These are phyloP conservation scores for Holothuria scabra DNA, from an alignment of 53 echinoderm and acorn worm genomes.

Conservation along the genomic window DNA sequence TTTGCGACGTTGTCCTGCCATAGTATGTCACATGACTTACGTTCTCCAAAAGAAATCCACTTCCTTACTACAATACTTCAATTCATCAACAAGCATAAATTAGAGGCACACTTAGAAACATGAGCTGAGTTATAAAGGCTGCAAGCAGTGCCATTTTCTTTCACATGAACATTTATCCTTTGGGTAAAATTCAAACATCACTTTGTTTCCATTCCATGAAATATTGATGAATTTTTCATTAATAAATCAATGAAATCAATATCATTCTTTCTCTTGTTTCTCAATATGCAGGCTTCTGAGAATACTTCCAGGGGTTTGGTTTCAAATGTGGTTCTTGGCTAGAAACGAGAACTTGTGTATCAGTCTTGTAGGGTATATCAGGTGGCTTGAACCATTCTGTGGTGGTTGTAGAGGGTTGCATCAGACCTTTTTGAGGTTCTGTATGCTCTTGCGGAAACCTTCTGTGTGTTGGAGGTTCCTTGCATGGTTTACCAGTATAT, in stretches of 20 bases:
- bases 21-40: no score
- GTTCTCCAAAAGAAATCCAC: no score
- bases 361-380: constrained; percentile 80
- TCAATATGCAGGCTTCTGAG: constrained; percentile 73
- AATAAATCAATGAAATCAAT: no score
- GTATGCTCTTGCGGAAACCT: constrained; percentile 79
- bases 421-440: constrained; percentile 68
- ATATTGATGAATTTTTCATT: no score
- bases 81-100: no score
- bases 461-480: constrained; percentile 76
- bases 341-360: constrained; percentile 89
- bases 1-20: background rate
- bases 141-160: no score
- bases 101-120: no score
- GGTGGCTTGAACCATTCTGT: constrained; percentile 76
- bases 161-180: no score
- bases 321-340: constrained; percentile 94
- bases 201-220: no score
- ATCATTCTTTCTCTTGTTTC: background rate
- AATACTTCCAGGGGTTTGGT: constrained; percentile 98
- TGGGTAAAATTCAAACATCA: no score
- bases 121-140: no score
- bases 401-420: constrained; percentile 81
- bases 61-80: no score
- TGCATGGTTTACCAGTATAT: constrained; percentile 72